Base-by-base conservation (phyloP, 2,888 invertebrate species). In the Eilema caniola region DNA sequence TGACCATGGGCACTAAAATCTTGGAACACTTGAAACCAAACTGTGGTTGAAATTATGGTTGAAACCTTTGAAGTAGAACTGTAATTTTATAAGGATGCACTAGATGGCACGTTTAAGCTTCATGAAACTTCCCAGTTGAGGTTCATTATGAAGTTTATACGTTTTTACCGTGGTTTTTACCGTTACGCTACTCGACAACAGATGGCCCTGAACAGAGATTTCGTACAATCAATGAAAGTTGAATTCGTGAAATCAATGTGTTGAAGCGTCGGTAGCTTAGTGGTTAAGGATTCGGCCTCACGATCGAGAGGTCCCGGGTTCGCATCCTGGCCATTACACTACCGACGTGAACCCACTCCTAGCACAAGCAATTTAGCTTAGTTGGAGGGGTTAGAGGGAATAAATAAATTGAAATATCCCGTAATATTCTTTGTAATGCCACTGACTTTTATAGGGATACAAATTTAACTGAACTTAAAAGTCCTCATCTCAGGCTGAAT, bases 101-200 rank as follows among this genome's bases (percentile, higher is more conserved):
- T 24, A 79, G 79, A 33, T 79, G 79, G 62, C 65, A 11, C 0
- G 8, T 53, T 0, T 53, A 53, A 7, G 10, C n/a, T 3, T 60
- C 10, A 11, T 33, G 14, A 23, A 7, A 23, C 33, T 62, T 62
- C 24, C 7, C 23, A 25, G 4, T n/a, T 20, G 8, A 24, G 11
- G 11, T 70, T 47, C 8, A 16, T 57, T 33, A 0, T 7, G 24
- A 53, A 25, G 41, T 59, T 3, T 11, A 2, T 16, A 16, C 41
- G 11, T 61, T 59, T 56, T 1, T 12, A 7, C 73, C 71, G 56
- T 79, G 33, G 11, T 61, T 59, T 56, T 1, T 12, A 7, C 73
- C 71, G 56, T 79, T 70, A 53, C 24, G 78, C 87, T 86, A 87
- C 82, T 87, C 83, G 75, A 79, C 71, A 76, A 73, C 75, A 87